A percentile compares a stretch with the other conserved stretches of the same genome.
Evolutionary conservation across 2,888 invertebrate species (phyloP).

Genomic region (Hypsopygia costalis): DNA sequence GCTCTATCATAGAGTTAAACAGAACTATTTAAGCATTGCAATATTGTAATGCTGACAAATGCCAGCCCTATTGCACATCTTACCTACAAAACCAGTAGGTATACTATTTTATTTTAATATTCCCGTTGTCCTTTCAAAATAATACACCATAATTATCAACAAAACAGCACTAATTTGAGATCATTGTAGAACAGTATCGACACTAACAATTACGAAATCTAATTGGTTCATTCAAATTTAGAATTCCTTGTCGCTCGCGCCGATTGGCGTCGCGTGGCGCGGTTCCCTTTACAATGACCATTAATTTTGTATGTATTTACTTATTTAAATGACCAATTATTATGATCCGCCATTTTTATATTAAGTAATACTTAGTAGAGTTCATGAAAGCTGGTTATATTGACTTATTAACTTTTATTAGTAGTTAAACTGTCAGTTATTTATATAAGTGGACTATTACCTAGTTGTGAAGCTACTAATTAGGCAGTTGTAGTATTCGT

Average conservation of each 20-base stretch:
- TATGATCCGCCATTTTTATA: too few species aligned
- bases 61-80: background rate
- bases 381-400: background rate
- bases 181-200: constrained; percentile 12
- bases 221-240: constrained; percentile 31
- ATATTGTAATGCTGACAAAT: background rate
- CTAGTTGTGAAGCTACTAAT: constrained; percentile 15
- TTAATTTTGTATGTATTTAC: constrained; percentile 10
- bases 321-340: constrained; percentile 1
- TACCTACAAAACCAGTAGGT: background rate
- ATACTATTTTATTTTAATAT: background rate
- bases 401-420: constrained; percentile 10
- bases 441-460: constrained; percentile 17
- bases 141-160: background rate
- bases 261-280: constrained; percentile 23
- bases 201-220: constrained; percentile 25
- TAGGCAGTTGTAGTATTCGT: constrained; percentile 3
- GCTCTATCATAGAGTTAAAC: too few species aligned
- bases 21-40: too few species aligned
- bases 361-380: background rate
- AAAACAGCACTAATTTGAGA: constrained; percentile 8
- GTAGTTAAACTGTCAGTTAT: constrained; percentile 14
- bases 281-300: constrained; percentile 8
- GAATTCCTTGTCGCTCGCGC: constrained; percentile 20
- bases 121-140: constrained; percentile 1